Conservation (phyloP, 2,113 vertebrate species). For the Axis porcinus region DNA sequence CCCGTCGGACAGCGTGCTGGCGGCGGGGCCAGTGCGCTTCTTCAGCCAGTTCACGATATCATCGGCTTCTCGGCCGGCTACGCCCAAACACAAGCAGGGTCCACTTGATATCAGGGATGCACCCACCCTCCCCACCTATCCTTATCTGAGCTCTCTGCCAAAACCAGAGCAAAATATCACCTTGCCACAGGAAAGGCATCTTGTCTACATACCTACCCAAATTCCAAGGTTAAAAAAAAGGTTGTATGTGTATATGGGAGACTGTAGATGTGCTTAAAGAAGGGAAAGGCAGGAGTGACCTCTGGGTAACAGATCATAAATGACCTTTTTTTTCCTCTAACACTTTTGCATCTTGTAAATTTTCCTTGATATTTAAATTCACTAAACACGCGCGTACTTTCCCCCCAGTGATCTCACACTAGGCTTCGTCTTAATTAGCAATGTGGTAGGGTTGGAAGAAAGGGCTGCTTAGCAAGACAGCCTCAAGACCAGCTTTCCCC, state of each 20-base stretch:
- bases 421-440: neutral
- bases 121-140: neutral
- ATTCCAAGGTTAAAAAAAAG: accelerated
- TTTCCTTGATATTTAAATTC: accelerated
- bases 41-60: conserved; percentile 96
- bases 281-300: accelerated
- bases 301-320: accelerated
- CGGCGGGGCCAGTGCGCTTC: conserved; percentile 94
- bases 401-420: accelerated
- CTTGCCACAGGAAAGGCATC: accelerated
- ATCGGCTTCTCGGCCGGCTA: conserved; percentile 94
- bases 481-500: neutral
- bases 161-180: too few species aligned
- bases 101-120: neutral
- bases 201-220: accelerated
- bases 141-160: neutral
- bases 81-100: accelerated
- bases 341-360: neutral
- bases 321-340: accelerated
- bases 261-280: accelerated
- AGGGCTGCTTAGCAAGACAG: neutral
- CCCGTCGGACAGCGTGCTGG: conserved; percentile 79
- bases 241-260: accelerated
- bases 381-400: accelerated
- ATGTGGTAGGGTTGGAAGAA: accelerated